Percentiles rank a stretch among this genome's conserved stretches.
Conservation (phyloP, 92 coral and sea anemone genomes). For the Metridium senile region DNA sequence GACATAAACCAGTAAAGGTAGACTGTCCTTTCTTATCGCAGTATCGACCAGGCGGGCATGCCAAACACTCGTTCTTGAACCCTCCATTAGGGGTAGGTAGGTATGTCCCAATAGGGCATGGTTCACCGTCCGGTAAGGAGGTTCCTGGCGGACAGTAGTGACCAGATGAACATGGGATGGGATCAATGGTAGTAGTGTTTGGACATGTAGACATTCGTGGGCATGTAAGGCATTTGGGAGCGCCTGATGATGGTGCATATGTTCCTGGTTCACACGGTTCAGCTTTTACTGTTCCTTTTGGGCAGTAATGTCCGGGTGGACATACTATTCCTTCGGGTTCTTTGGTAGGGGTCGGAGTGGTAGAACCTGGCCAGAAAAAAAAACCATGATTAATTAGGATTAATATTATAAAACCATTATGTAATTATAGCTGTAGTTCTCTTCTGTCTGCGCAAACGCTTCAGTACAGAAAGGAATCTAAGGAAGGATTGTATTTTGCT, state of each 20-base stretch:
- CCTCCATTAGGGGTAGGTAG: slow-evolving; percentile 49
- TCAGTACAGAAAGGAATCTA: too few species aligned
- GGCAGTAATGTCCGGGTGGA: slow-evolving; percentile 87
- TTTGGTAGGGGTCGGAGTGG: slow-evolving; percentile 84
- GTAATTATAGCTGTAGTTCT: too few species aligned
- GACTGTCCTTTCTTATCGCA: slow-evolving; percentile 70
- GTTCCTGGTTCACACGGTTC: slow-evolving; percentile 72
- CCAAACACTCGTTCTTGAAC: slow-evolving; percentile 76
- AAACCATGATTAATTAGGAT: not conserved
- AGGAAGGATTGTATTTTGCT: too few species aligned
- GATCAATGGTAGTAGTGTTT: slow-evolving; percentile 65
- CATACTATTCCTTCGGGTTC: slow-evolving; percentile 81
- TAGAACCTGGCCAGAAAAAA: slow-evolving; percentile 64
- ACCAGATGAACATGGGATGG: slow-evolving; percentile 79
- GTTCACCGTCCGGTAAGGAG: slow-evolving; percentile 49
- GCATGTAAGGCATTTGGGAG: slow-evolving; percentile 68
- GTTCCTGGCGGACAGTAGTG: slow-evolving; percentile 82
- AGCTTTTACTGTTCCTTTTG: slow-evolving; percentile 68
- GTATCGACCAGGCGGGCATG: slow-evolving; percentile 76
- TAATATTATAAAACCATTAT: too few species aligned
- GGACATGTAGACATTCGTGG: slow-evolving; percentile 84
- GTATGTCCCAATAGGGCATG: slow-evolving; percentile 91
- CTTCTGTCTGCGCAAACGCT: too few species aligned
- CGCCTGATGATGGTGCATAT: slow-evolving; percentile 64
- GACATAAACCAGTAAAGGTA: slow-evolving; percentile 70